Evolutionary conservation across 2,797 vertebrate genomes (phyloP).

Genomic region (Phoebastria nigripes): DNA sequence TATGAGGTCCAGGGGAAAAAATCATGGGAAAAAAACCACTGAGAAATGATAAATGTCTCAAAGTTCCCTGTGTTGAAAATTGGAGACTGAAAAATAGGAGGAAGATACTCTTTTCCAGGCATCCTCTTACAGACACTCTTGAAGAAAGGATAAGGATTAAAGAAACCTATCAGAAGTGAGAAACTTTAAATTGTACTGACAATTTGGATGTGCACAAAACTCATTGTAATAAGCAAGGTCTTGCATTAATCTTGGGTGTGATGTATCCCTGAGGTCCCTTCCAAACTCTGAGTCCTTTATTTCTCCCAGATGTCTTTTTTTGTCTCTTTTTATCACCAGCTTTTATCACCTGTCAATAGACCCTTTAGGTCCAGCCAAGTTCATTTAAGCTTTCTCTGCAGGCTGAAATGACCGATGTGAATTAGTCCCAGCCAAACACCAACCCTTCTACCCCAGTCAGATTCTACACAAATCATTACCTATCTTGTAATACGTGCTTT

Average conservation of each 20-base stretch:
- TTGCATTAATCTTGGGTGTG: background rate
- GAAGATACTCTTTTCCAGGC: background rate
- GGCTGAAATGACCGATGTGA: background rate
- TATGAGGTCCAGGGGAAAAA: background rate
- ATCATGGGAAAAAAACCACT: background rate
- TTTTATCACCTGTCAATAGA: background rate
- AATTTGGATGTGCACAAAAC: background rate
- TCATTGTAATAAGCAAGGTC: background rate
- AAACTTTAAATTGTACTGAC: background rate
- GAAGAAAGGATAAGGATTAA: background rate
- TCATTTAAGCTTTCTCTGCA: background rate
- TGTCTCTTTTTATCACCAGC: background rate
- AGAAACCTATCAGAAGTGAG: background rate
- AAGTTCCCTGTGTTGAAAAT: background rate
- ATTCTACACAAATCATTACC: background rate
- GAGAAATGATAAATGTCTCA: background rate
- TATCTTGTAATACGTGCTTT: background rate
- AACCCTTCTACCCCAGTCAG: background rate
- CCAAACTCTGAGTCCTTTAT: background rate
- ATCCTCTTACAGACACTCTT: background rate
- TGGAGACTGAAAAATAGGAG: background rate
- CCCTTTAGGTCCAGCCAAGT: background rate
- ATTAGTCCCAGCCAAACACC: background rate
- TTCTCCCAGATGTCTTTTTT: background rate
- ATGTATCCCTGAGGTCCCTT: background rate